These are phyloP conservation scores for Eupithecia centaureata DNA, from an alignment of 2,888 invertebrate genomes.

Conservation along the genomic window DNA sequence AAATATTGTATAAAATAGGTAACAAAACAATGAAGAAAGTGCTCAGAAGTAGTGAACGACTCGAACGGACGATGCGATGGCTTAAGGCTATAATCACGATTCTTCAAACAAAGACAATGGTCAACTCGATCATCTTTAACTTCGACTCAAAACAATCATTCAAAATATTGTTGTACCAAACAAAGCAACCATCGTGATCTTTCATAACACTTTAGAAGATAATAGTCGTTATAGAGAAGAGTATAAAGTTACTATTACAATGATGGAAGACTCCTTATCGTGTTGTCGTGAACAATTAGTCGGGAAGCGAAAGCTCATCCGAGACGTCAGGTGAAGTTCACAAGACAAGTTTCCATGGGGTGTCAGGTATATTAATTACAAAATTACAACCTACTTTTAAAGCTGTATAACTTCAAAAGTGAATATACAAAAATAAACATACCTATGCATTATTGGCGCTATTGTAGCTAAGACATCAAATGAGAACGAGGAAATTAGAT, in stretches of 20 bases:
- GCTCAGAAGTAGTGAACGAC: background rate
- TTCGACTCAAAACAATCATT: background rate
- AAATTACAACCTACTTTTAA: background rate
- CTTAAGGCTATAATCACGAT: constrained; percentile 16
- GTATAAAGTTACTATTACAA: constrained; percentile 1
- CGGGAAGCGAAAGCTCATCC: constrained; percentile 51
- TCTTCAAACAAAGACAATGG: constrained; percentile 7
- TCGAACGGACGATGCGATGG: background rate
- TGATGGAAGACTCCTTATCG: constrained; percentile 9
- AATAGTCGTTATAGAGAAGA: background rate
- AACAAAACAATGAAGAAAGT: background rate
- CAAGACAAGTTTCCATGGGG: constrained; percentile 9
- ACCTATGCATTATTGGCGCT: background rate
- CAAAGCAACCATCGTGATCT: constrained; percentile 2
- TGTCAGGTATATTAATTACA: background rate
- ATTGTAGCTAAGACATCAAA: background rate
- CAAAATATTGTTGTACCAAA: background rate
- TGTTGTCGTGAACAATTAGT: constrained; percentile 37
- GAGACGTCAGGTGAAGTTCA: constrained; percentile 39
- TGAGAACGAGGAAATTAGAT: background rate
- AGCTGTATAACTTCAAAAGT: background rate
- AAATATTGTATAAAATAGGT: background rate
- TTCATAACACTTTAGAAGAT: constrained; percentile 6
- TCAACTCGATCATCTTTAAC: background rate
- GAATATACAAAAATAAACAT: background rate